Percentiles rank a stretch among this genome's conserved stretches.
Conservation (phyloP, 2,113 vertebrate species). For the Cygnus buccinator region DNA sequence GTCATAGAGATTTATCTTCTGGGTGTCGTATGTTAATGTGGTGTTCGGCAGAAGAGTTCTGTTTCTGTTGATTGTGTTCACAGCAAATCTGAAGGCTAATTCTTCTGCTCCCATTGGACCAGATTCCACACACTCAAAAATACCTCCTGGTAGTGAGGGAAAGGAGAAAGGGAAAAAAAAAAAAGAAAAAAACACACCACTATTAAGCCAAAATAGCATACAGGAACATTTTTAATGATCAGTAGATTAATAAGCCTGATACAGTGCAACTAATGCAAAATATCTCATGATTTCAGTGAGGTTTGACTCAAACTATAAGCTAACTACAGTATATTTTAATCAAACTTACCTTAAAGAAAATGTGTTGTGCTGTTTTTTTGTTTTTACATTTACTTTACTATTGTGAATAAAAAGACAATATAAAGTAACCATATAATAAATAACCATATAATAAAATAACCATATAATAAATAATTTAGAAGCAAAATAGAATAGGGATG, state of each 20-base stretch:
- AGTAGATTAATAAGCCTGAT: neutral
- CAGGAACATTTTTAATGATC: neutral
- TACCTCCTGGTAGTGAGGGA: slow-evolving; percentile 84
- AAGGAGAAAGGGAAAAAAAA: neutral
- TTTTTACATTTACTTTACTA: neutral
- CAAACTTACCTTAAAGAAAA: neutral
- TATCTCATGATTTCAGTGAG: neutral
- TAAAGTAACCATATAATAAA: neutral
- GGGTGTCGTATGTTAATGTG: slow-evolving; percentile 96
- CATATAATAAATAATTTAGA: neutral
- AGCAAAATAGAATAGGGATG: neutral
- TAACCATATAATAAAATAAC: neutral
- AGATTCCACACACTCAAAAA: slow-evolving; percentile 97
- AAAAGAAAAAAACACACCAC: neutral
- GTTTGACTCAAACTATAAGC: neutral
- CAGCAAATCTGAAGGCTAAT: slow-evolving; percentile 98
- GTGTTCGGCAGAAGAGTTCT: slow-evolving; percentile 98
- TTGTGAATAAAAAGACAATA: neutral
- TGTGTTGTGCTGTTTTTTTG: neutral
- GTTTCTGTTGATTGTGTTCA: slow-evolving; percentile 99
- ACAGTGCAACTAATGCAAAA: neutral
- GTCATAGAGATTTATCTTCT: slow-evolving; percentile 99
- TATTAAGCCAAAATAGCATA: slow-evolving; percentile 14
- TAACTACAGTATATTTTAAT: neutral
- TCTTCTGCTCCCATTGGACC: slow-evolving; percentile 97